Evolutionary conservation across 2,113 vertebrate genomes (phyloP), one percentile per base, ranked within the genome.

Genomic region (Sardina pilchardus): DNA sequence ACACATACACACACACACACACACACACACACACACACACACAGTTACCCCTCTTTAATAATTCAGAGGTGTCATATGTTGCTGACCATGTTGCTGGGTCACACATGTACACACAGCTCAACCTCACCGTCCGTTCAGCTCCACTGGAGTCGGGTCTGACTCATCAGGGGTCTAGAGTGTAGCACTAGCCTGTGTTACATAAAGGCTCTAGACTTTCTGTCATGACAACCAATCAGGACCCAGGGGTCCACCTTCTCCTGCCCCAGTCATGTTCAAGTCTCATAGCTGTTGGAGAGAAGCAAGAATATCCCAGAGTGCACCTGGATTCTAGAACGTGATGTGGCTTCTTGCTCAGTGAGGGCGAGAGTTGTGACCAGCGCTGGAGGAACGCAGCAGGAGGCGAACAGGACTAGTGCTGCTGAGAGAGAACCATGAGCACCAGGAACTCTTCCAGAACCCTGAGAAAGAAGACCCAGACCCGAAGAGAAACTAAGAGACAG

Each of bases 31-130:
- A 83, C 50, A 67, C 34, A 44, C 36, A 86, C 39, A 24, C 19
- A 71, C 43, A 82, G 3, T 50, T 4, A 53, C 45, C 19, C 12
- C n/a, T 45, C 75, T 34, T 81, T 19, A 85, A 36, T 53, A 10
- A 53, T 19, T 43, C 36, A 85, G 26, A n/a, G 71, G 71, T 78
- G 71, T 78, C 71, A 81, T 50, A 47, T 83, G 44, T 50, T 47
- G 10, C 45, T 83, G 34, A 21, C 26, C 47, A 30, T 39, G 24
- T 67, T 67, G 53, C 17, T 42, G 59, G 53, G 59, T 71, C 39
- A 45, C 71, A 84, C 83, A 81, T 24, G 43, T 42, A 21, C 39
- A 75, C 17, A 81, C n/a, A 50, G 10, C 4, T 34, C 10, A 14
- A 6, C 21, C 30, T 14, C 34, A 17, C n/a, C n/a, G 71, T 12